These are phyloP conservation scores for Anticlea derivata DNA, from an alignment of 2,888 invertebrate species.

Conservation along the genomic window DNA sequence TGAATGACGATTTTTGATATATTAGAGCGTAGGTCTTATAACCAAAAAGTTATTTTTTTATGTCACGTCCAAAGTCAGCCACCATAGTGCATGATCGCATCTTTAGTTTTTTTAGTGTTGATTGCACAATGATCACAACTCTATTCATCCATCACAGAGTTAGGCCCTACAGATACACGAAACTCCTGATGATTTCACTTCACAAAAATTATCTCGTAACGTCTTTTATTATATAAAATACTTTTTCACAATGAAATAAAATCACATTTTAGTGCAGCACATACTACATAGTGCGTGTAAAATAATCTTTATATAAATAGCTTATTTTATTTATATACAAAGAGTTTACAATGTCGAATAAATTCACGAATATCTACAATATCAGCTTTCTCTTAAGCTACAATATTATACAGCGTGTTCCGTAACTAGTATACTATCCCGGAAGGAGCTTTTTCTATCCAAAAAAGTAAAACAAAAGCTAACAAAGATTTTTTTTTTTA, in stretches of 20 bases:
- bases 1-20: neutral
- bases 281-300: conserved; percentile 25
- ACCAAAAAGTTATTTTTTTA: conserved; percentile 1
- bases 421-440: too few relatives aligned
- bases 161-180: conserved; percentile 39
- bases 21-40: neutral
- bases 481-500: too few relatives aligned
- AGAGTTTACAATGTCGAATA: conserved; percentile 9
- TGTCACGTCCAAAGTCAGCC: too few relatives aligned
- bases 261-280: conserved; percentile 53
- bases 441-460: too few relatives aligned
- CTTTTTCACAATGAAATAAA: conserved; percentile 42
- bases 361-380: neutral
- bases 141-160: conserved; percentile 31
- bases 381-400: neutral
- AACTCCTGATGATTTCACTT: conserved; percentile 37
- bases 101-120: too few relatives aligned
- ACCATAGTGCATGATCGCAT: too few relatives aligned
- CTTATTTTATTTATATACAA: conserved; percentile 3
- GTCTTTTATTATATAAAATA: conserved; percentile 65
- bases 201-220: conserved; percentile 43
- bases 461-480: too few relatives aligned
- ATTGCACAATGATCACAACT: conserved; percentile 22
- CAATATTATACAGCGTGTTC: too few relatives aligned
- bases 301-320: conserved; percentile 5